Evolutionary conservation across 2,888 invertebrate species (phyloP).

Genomic region (Lithophane ornitopus): DNA sequence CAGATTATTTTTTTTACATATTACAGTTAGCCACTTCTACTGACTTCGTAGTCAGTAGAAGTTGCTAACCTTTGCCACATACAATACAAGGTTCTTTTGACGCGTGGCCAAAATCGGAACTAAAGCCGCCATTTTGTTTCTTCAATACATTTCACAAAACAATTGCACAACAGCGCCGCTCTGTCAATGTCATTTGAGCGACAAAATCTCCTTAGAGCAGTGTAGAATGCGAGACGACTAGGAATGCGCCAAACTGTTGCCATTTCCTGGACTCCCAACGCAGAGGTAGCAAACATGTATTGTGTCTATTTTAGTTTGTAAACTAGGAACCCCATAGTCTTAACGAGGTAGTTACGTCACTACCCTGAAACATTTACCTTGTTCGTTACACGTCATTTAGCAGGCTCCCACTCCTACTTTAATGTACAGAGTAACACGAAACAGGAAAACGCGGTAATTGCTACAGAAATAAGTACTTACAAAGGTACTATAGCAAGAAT

Average conservation of each 20-base stretch:
- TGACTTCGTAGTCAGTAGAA: background rate
- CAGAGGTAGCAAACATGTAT: slow-evolving; percentile 1
- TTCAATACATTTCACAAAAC: background rate
- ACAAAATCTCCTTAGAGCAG: background rate
- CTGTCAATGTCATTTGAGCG: background rate
- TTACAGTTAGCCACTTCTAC: too few species aligned
- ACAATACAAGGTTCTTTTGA: background rate
- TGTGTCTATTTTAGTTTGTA: slow-evolving; percentile 19
- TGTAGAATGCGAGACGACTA: background rate
- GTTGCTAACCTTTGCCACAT: background rate
- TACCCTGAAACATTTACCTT: slow-evolving; percentile 43
- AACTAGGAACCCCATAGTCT: slow-evolving; percentile 29
- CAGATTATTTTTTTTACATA: background rate
- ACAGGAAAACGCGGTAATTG: slow-evolving; percentile 54
- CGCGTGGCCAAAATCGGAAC: background rate
- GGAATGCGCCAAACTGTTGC: slow-evolving; percentile 5
- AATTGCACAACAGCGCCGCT: background rate
- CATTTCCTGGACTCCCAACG: background rate
- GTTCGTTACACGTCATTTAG: slow-evolving; percentile 59
- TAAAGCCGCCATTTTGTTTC: background rate
- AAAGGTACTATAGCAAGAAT: background rate
- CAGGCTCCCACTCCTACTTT: slow-evolving; percentile 8
- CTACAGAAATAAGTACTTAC: slow-evolving; percentile 23
- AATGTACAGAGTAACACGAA: slow-evolving; percentile 48
- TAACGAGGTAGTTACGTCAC: slow-evolving; percentile 50